phyloP scores from a whole-genome alignment of 2,888 invertebrate genomes.

The Morpho helenor region DNA sequence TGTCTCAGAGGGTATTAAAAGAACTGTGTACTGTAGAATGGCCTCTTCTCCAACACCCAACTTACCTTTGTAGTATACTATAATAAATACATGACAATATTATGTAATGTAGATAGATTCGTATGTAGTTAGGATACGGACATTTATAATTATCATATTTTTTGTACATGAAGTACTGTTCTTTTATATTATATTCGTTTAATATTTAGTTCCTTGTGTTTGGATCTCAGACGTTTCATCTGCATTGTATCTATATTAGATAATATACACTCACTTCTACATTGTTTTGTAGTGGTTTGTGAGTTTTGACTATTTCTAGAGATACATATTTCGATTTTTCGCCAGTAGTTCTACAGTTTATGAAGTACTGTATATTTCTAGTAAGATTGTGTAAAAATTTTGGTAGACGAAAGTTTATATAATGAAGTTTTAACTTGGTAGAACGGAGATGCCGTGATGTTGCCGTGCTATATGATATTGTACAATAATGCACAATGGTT shows the following conservation, averaged over 20 bases:
- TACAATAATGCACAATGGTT: too few relatives aligned
- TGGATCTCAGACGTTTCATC: slow-evolving; percentile 64
- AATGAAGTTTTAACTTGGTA: neutral
- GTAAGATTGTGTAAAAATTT: slow-evolving; percentile 11
- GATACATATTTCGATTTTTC: slow-evolving; percentile 14
- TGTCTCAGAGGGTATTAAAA: too few relatives aligned
- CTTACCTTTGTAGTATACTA: slow-evolving; percentile 36
- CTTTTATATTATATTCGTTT: slow-evolving; percentile 25
- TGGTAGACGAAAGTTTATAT: slow-evolving; percentile 18
- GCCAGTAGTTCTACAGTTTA: slow-evolving; percentile 10
- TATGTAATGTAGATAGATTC: slow-evolving; percentile 42
- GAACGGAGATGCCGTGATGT: too few relatives aligned
- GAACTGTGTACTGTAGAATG: too few relatives aligned
- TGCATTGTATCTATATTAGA: slow-evolving; percentile 43
- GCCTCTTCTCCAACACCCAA: too few relatives aligned
- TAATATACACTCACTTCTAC: slow-evolving; percentile 22
- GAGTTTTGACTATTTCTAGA: slow-evolving; percentile 36
- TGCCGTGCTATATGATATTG: neutral
- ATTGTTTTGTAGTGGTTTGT: slow-evolving; percentile 49
- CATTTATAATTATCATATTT: too few relatives aligned
- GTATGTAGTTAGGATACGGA: slow-evolving; percentile 22
- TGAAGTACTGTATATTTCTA: slow-evolving; percentile 19
- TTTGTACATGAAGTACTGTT: too few relatives aligned
- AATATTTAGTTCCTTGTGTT: slow-evolving; percentile 55
- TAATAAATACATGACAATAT: slow-evolving; percentile 65